Conservation (phyloP, 2,113 vertebrate genomes). For the Seriola rivoliana region DNA sequence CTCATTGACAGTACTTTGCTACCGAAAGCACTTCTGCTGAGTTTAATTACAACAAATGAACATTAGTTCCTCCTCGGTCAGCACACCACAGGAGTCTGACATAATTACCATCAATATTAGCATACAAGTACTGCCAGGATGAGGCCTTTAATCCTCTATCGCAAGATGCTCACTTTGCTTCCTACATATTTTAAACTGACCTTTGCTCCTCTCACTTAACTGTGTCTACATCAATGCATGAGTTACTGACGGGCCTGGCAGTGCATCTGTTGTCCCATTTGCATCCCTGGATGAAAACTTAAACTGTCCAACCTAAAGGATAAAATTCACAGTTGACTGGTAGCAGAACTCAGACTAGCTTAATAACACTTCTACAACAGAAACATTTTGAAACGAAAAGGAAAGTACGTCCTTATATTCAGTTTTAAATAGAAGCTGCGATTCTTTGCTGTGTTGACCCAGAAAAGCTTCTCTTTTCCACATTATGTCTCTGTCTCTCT, state of each 20-base stretch:
- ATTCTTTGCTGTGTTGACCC: constrained; percentile 59
- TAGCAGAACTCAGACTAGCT: constrained; percentile 9
- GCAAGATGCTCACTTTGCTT: constrained; percentile 37
- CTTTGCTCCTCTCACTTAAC: neutral
- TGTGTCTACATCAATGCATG: neutral
- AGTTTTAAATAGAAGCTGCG: constrained; percentile 67
- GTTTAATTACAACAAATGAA: constrained; percentile 62
- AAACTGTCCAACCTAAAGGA: neutral
- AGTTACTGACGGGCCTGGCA: constrained; percentile 9
- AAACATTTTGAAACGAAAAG: constrained; percentile 14
- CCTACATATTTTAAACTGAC: constrained; percentile 20
- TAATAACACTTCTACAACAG: constrained; percentile 1
- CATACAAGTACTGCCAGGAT: constrained; percentile 16
- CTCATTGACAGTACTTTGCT: constrained; percentile 8
- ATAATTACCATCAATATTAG: constrained; percentile 50
- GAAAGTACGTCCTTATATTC: constrained; percentile 24
- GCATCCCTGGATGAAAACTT: neutral
- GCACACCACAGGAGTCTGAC: constrained; percentile 18
- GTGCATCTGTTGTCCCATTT: constrained; percentile 23
- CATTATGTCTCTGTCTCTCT: constrained; percentile 1
- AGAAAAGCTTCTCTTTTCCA: constrained; percentile 66
- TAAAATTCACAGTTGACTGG: constrained; percentile 21
- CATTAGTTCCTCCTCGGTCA: constrained; percentile 38
- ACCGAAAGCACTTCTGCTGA: constrained; percentile 31
- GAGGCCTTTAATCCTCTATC: constrained; percentile 32